Conservation (phyloP, 2,113 vertebrate species). For the Zosterops hypoxanthus region DNA sequence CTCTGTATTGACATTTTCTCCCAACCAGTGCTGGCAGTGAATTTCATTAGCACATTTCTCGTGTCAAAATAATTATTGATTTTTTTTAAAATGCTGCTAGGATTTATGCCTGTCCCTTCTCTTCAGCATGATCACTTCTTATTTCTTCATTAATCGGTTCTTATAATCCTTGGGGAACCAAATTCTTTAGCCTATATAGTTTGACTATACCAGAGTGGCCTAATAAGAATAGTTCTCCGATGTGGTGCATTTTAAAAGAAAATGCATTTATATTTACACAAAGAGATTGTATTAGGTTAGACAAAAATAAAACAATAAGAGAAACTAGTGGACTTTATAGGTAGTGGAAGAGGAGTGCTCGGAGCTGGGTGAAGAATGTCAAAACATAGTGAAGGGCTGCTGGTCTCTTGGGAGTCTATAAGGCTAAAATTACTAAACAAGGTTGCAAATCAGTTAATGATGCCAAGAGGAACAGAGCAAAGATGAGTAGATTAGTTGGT, state of each 20-base stretch:
- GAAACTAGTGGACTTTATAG: not conserved
- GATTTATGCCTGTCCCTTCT: not conserved
- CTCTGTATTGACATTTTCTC: not conserved
- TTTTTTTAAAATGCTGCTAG: not conserved
- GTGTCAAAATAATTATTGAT: not conserved
- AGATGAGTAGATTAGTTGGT: not conserved
- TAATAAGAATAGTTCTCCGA: not conserved
- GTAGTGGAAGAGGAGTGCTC: not conserved
- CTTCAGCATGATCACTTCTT: not conserved
- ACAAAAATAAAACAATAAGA: not conserved
- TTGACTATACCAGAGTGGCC: not conserved
- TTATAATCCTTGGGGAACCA: not conserved
- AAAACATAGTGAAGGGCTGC: not conserved
- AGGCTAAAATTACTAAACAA: not conserved
- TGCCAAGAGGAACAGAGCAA: not conserved
- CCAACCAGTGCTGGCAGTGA: not conserved
- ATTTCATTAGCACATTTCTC: constrained; percentile 4
- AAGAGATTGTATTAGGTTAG: not conserved
- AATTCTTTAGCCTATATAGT: not conserved
- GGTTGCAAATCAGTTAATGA: not conserved
- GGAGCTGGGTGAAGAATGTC: not conserved
- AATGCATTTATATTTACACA: not conserved
- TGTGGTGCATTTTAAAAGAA: not conserved
- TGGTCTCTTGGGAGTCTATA: not conserved
- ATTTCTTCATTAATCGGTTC: not conserved